Evolutionary conservation across 2,113 vertebrate species (phyloP).

Genomic region (Glaucidium brasilianum): DNA sequence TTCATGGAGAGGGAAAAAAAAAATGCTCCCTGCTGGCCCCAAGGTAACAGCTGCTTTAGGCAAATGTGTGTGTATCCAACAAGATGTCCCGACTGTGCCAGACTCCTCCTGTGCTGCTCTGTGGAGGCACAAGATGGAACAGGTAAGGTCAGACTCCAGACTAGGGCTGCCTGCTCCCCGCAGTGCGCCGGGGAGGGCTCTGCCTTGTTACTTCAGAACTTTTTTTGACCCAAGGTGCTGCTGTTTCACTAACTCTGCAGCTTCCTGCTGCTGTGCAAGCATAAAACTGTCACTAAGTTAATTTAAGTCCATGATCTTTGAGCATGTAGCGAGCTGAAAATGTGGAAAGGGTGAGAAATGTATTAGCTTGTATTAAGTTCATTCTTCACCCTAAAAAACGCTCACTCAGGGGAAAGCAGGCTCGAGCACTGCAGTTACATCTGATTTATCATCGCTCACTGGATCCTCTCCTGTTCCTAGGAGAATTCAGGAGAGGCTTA

Average conservation of each 20-base stretch:
- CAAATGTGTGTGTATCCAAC: not conserved
- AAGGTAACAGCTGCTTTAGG: not conserved
- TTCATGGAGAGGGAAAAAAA: not conserved
- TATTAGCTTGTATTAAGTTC: not conserved
- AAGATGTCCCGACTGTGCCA: not conserved
- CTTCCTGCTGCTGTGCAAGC: not conserved
- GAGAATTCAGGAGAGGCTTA: not conserved
- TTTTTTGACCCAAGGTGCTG: not conserved
- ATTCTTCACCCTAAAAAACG: not conserved
- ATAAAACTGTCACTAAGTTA: not conserved
- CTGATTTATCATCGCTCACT: not conserved
- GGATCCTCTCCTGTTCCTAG: not conserved
- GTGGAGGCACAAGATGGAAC: not conserved
- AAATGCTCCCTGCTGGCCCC: not conserved
- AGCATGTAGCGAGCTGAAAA: not conserved
- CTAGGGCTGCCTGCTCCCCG: too few species aligned
- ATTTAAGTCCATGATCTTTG: not conserved
- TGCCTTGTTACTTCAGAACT: fast-evolving
- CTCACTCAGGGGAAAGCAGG: not conserved
- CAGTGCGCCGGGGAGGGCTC: not conserved
- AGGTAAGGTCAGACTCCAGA: not conserved
- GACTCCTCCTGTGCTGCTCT: not conserved
- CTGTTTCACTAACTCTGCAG: not conserved
- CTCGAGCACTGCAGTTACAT: not conserved
- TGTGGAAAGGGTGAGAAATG: not conserved